Conservation (phyloP, 2,888 invertebrate genomes). For the Odontomyia ornata region DNA sequence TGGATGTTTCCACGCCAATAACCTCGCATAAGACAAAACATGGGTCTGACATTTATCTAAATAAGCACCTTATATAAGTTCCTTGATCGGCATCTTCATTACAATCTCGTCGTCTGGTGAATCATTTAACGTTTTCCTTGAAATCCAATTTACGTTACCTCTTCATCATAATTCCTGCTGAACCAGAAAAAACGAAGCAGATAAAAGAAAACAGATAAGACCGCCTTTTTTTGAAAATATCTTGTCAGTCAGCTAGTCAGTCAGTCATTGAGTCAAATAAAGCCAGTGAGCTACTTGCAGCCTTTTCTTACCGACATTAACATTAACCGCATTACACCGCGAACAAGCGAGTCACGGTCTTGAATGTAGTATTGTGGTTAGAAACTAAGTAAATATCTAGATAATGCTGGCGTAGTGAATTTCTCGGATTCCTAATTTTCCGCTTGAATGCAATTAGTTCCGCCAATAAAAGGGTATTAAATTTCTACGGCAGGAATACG, state of each 20-base stretch:
- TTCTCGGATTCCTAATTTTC: slow-evolving; percentile 33
- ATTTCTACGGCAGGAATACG: neutral
- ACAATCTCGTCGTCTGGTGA: neutral
- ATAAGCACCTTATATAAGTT: neutral
- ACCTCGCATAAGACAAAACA: slow-evolving; percentile 1
- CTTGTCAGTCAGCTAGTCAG: neutral
- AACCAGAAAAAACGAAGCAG: neutral
- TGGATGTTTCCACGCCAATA: slow-evolving; percentile 3
- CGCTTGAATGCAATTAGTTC: slow-evolving; percentile 33
- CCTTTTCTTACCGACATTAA: too few species aligned
- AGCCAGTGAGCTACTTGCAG: neutral
- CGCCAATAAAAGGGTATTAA: slow-evolving; percentile 30
- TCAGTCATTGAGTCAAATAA: neutral
- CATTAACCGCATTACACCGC: too few species aligned
- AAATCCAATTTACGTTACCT: slow-evolving; percentile 21
- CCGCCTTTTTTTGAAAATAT: neutral
- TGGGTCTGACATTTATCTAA: slow-evolving; percentile 24
- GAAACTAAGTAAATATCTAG: slow-evolving; percentile 4
- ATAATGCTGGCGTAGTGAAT: slow-evolving; percentile 9
- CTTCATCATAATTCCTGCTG: neutral
- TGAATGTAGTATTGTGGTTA: neutral
- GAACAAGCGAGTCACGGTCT: neutral
- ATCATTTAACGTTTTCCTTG: slow-evolving; percentile 3
- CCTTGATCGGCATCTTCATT: neutral
- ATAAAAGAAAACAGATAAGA: slow-evolving; percentile 5